Evolutionary conservation across 2,888 invertebrate species (phyloP), one percentile per base, ranked within the genome.

Genomic region (Deilephila elpenor): DNA sequence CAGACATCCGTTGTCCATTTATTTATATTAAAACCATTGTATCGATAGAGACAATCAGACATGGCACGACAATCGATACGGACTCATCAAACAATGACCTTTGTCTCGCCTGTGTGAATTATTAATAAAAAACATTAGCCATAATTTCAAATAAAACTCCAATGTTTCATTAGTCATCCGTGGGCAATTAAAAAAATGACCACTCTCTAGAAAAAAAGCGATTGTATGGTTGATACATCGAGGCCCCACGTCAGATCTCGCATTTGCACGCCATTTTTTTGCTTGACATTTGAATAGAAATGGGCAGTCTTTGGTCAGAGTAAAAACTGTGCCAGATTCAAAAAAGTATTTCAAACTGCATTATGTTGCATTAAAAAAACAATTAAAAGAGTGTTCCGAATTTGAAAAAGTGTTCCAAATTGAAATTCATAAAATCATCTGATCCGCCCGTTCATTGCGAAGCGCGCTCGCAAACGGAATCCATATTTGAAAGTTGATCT

Each of bases 401-500:
- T 56, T 56, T 7, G 56, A 56, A 56, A 62, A 3, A 44, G 44
- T 67, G 67, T 51, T 67, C 51, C 75, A 76, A 78, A 79, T 79
- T 78, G 73, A 70, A 77, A 77, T 75, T 77, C 77, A 44, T 78
- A 77, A 73, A 78, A 77, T 78, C 75, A 78, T 74, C 77, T 73
- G 72, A 73, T 67, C 62, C 19, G 56, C 59, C 59, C 78, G 74
- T 79, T 77, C 78, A 82, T 83, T 82, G 82, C 78, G 75, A 79
- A 82, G 82, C 81, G 79, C 82, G 80, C 82, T 84, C 81, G 82
- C 82, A 82, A 81, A 83, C 78, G 78, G 77, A 83, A 82, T 84
- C 84, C 84, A 82, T 84, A 83, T 86, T 86, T 84, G 85, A 87
- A 86, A 82, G 81, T 83, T 67, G 81, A 83, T 80, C 80, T 75